Conservation (phyloP, 2,113 vertebrate species). For the Arizona elegans region DNA sequence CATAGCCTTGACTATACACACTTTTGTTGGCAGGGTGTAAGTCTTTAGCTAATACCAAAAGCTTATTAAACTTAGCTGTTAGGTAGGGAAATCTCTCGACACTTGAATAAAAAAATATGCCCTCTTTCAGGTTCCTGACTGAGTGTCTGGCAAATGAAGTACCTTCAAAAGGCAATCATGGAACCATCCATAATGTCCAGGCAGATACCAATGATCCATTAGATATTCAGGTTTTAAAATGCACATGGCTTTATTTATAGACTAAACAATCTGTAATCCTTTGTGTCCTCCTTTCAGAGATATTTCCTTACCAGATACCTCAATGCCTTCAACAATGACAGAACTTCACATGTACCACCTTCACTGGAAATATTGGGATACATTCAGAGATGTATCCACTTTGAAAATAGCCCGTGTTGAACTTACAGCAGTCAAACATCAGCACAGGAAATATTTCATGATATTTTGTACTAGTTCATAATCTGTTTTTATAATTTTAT, state of each 20-base stretch:
- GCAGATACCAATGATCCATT: not conserved
- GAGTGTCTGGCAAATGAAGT: not conserved
- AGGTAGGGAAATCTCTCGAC: not conserved
- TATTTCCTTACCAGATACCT: not conserved
- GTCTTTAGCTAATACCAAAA: not conserved
- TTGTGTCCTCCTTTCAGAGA: too few species aligned
- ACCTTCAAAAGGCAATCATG: not conserved
- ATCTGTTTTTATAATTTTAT: not conserved
- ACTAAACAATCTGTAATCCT: not conserved
- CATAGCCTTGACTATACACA: too few species aligned
- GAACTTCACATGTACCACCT: not conserved
- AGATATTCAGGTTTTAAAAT: not conserved
- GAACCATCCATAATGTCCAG: not conserved
- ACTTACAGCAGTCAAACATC: not conserved
- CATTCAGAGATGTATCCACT: not conserved
- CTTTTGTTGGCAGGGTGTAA: too few species aligned
- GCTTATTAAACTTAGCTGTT: not conserved
- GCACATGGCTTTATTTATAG: not conserved
- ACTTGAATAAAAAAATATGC: not conserved
- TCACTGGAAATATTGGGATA: not conserved
- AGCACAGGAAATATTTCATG: not conserved
- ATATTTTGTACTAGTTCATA: not conserved
- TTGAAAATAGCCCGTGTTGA: not conserved
- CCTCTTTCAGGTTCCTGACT: not conserved
- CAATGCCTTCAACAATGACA: not conserved